Conservation (phyloP, 2,113 vertebrate genomes). For the Hiodon tergisus region DNA sequence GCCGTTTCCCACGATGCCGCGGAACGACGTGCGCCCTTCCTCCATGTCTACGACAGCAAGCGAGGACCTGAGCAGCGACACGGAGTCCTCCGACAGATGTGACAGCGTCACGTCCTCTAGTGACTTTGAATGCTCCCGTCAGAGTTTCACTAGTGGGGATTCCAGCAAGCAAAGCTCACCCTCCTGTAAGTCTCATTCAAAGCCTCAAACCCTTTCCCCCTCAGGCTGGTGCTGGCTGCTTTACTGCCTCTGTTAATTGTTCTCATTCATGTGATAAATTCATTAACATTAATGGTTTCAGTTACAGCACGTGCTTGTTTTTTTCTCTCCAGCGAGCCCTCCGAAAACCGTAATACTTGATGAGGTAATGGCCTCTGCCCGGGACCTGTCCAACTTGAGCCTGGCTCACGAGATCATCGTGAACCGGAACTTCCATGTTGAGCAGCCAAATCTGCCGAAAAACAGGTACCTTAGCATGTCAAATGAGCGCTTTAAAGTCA, state of each 20-base stretch:
- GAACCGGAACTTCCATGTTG: conserved; percentile 73
- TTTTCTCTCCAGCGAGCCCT: conserved; percentile 72
- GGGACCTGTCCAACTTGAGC: conserved; percentile 74
- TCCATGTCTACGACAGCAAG: conserved; percentile 51
- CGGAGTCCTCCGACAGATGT: conserved; percentile 68
- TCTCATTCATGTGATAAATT: conserved; percentile 2
- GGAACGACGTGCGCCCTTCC: conserved; percentile 65
- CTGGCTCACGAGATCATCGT: conserved; percentile 87
- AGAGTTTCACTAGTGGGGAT: conserved; percentile 80
- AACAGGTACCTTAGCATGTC: conserved; percentile 63
- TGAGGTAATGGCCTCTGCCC: conserved; percentile 77
- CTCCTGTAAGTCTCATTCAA: conserved; percentile 66
- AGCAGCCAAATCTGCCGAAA: conserved; percentile 60
- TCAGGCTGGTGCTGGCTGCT: background rate
- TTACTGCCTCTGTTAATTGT: background rate
- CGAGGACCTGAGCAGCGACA: conserved; percentile 76
- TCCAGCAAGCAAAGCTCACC: conserved; percentile 87
- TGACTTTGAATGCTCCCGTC: conserved; percentile 73
- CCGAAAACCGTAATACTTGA: conserved; percentile 76
- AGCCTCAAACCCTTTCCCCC: background rate
- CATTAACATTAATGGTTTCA: conserved; percentile 29
- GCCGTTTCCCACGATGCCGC: conserved; percentile 70
- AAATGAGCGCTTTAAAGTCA: too few relatives aligned
- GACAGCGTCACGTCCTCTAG: conserved; percentile 76
- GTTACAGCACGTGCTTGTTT: conserved; percentile 21